These are phyloP conservation scores for Crocuta crocuta DNA, from an alignment of 2,113 vertebrate genomes.

Conservation along the genomic window DNA sequence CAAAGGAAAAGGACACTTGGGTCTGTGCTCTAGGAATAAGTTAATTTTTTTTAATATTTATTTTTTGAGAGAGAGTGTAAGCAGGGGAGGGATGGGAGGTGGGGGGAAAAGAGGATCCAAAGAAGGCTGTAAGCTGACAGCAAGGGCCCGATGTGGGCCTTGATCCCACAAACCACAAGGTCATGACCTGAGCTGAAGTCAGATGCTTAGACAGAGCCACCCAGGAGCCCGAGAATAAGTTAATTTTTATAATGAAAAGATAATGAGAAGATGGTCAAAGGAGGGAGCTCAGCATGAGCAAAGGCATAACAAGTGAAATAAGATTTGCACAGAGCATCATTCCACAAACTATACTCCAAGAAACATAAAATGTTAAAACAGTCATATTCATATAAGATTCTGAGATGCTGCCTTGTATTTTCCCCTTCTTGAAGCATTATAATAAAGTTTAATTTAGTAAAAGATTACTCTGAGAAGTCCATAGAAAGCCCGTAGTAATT, in stretches of 20 bases:
- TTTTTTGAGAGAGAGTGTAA: too few relatives aligned
- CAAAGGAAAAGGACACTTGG: not conserved
- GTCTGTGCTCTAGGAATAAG: not conserved
- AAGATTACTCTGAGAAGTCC: not conserved
- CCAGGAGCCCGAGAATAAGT: not conserved
- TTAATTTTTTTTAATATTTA: too few relatives aligned
- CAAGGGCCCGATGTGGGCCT: too few relatives aligned
- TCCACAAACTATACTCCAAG: not conserved
- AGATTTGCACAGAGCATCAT: not conserved
- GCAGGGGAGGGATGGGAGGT: too few relatives aligned
- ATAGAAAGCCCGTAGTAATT: not conserved
- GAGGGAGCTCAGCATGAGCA: not conserved
- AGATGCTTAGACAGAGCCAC: not conserved
- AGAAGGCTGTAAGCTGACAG: too few relatives aligned
- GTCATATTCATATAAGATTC: not conserved
- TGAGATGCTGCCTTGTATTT: not conserved
- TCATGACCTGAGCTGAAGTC: not conserved
- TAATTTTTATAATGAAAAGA: not conserved
- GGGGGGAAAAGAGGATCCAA: too few relatives aligned
- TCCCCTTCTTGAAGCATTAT: not conserved
- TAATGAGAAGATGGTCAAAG: not conserved
- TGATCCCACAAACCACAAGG: too few relatives aligned
- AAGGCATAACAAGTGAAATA: not conserved
- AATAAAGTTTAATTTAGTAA: not conserved
- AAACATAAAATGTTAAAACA: not conserved